These are phyloP conservation scores for Rhopilema esculentum DNA, from an alignment of 30 jellyfish, hydroid and myxozoan species.

Conservation along the genomic window DNA sequence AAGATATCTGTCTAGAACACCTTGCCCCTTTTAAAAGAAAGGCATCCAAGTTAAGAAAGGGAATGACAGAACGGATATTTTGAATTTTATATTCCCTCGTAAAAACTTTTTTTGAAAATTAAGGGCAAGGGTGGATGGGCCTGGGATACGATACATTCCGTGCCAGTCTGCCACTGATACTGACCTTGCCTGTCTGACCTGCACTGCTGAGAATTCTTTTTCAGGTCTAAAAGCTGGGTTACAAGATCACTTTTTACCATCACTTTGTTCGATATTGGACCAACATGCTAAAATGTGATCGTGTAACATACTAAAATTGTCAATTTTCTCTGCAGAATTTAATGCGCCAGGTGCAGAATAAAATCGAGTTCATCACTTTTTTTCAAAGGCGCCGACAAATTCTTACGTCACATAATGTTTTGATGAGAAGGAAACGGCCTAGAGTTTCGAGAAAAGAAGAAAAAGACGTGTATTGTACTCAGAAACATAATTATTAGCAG, in stretches of 20 bases:
- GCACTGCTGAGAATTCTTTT: background rate
- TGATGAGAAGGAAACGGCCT: background rate
- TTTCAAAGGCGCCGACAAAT: conserved; percentile 21
- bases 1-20: background rate
- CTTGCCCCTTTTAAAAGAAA: background rate
- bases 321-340: conserved; percentile 1
- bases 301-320: conserved; percentile 10
- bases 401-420: conserved; percentile 4
- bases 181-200: background rate
- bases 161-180: background rate
- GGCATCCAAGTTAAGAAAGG: background rate
- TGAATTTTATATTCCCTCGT: background rate
- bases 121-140: background rate
- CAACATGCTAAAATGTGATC: conserved; percentile 12
- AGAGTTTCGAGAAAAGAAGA: conserved; percentile 10
- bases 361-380: conserved; percentile 20
- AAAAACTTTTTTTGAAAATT: background rate
- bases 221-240: conserved; percentile 10
- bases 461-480: conserved; percentile 1
- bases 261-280: conserved; percentile 18
- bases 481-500: conserved; percentile 9
- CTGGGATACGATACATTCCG: background rate
- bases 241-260: conserved; percentile 16
- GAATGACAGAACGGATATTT: background rate
- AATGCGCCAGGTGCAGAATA: conserved; percentile 5